These are phyloP conservation scores for Hypsibius dujardini DNA, from an alignment of 1,140 invertebrate species.

Conservation along the genomic window DNA sequence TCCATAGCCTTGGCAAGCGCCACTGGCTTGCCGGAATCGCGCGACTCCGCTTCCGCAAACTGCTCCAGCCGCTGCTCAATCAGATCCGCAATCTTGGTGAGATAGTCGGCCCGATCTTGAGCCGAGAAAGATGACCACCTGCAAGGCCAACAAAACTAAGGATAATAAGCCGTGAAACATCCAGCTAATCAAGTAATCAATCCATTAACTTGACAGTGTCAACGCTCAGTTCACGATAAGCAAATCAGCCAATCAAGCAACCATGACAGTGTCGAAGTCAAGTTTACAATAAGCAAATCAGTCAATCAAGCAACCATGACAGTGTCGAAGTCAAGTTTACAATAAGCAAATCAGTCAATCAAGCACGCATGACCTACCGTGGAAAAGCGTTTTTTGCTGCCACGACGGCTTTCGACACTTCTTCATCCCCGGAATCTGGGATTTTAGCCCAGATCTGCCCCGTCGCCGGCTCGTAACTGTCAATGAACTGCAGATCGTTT, in stretches of 20 bases:
- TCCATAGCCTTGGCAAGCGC: constrained; percentile 38
- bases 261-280: no score
- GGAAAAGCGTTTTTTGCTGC: constrained; percentile 31
- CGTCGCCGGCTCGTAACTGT: constrained; percentile 38
- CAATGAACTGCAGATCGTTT: constrained; percentile 26
- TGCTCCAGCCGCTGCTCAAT: constrained; percentile 37
- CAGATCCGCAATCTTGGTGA: constrained; percentile 38
- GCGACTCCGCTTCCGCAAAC: constrained; percentile 39
- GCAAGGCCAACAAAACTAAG: constrained; percentile 18
- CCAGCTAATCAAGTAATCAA: no score
- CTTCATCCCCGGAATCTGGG: constrained; percentile 33
- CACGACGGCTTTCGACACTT: constrained; percentile 33
- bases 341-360: no score
- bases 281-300: no score
- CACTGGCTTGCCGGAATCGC: constrained; percentile 44
- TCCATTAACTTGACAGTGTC: no score
- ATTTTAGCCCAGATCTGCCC: constrained; percentile 37
- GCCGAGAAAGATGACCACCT: constrained; percentile 32
- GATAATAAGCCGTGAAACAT: background rate
- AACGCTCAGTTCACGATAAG: no score
- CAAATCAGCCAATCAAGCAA: no score
- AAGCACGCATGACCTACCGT: constrained; percentile 24
- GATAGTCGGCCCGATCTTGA: constrained; percentile 28
- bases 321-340: no score
- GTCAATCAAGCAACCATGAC: no score